phyloP scores from a whole-genome alignment of 1,140 invertebrate genomes.

The Littorina saxatilis region DNA sequence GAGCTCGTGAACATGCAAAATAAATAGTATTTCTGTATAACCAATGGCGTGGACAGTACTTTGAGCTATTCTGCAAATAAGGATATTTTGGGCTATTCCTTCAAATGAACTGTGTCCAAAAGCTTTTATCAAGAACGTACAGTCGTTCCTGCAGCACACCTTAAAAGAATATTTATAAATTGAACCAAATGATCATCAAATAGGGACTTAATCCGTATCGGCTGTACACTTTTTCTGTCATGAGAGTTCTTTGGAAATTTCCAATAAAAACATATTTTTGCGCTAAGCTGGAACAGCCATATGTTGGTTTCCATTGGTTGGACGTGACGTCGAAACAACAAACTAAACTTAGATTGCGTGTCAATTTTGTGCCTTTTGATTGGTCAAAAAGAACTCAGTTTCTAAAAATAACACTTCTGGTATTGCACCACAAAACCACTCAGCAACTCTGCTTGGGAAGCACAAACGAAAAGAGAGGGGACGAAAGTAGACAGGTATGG shows the following conservation, averaged over 20 bases:
- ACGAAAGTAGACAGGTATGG: conserved; percentile 30
- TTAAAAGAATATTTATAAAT: too few species aligned
- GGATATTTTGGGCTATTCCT: neutral
- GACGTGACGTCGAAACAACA: conserved; percentile 16
- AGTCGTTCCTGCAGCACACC: too few species aligned
- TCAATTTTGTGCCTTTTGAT: conserved; percentile 31
- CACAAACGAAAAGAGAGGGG: conserved; percentile 44
- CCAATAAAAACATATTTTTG: too few species aligned
- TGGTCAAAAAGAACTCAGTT: conserved; percentile 32
- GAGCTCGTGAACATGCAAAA: too few species aligned
- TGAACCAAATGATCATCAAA: too few species aligned
- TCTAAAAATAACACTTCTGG: conserved; percentile 51
- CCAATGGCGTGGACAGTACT: neutral
- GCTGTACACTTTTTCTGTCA: too few species aligned
- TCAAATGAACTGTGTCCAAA: neutral
- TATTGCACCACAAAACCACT: conserved; percentile 60
- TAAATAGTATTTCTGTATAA: neutral
- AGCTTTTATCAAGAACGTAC: too few species aligned
- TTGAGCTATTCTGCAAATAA: neutral
- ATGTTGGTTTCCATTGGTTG: conserved; percentile 37
- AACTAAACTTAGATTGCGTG: conserved; percentile 37
- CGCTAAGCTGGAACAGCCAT: too few species aligned
- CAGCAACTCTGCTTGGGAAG: conserved; percentile 26
- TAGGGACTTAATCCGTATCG: too few species aligned
- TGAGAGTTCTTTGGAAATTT: too few species aligned